Conservation (phyloP, 1,140 invertebrate species). For the Diplogasteroides magnus region DNA sequence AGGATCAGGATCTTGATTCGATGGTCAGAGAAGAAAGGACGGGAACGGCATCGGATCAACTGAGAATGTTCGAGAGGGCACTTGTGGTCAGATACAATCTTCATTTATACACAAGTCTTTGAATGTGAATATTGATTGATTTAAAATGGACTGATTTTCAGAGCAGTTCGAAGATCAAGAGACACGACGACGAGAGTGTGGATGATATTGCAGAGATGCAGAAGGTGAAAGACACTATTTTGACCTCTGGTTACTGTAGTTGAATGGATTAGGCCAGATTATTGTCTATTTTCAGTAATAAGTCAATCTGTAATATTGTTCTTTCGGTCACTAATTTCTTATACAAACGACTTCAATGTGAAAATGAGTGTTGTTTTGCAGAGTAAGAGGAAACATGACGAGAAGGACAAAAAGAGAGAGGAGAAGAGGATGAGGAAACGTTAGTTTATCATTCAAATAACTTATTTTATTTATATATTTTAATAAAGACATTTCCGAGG, state of each 20-base stretch:
- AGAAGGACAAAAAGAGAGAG: background rate
- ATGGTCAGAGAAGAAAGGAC: slow-evolving; percentile 76
- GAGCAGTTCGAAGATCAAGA: slow-evolving; percentile 37
- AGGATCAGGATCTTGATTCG: slow-evolving; percentile 36
- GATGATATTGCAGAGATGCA: slow-evolving; percentile 80
- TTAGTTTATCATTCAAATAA: slow-evolving; percentile 12
- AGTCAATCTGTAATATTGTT: no score
- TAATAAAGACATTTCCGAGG: slow-evolving; percentile 30
- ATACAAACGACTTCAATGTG: no score
- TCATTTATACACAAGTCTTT: background rate
- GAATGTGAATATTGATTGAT: slow-evolving; percentile 3
- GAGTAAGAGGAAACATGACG: background rate
- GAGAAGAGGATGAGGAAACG: background rate
- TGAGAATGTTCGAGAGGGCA: slow-evolving; percentile 72
- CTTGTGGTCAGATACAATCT: slow-evolving; percentile 64
- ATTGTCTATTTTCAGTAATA: no score
- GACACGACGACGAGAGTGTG: slow-evolving; percentile 69
- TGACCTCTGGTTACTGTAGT: no score
- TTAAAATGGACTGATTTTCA: slow-evolving; percentile 14
- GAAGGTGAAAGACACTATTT: no score
- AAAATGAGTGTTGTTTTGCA: no score
- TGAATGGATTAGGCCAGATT: no score
- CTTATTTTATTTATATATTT: slow-evolving; percentile 6
- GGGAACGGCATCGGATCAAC: slow-evolving; percentile 72
- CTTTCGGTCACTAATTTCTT: no score